A percentile compares a stretch with the other conserved stretches of the same genome.
Conservation (phyloP, 1,140 invertebrate genomes). For the Saccostrea cuccullata region DNA sequence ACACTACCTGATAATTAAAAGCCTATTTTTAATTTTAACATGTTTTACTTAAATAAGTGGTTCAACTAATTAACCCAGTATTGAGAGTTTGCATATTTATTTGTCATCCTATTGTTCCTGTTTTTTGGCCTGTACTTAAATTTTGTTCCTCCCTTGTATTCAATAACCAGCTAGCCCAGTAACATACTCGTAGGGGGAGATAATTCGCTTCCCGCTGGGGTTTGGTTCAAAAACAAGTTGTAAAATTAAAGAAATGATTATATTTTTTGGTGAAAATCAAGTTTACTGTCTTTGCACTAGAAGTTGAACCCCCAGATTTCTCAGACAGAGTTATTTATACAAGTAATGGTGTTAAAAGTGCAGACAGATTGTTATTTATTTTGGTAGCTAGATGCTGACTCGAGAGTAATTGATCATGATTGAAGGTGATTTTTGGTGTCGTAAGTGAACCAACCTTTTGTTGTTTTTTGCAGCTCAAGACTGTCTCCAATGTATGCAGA, state of each 20-base stretch:
- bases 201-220: neutral
- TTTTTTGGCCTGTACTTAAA: too few relatives aligned
- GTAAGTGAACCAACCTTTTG: conserved; percentile 1
- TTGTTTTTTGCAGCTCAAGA: conserved; percentile 80
- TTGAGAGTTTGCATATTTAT: too few relatives aligned
- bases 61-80: too few relatives aligned
- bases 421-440: neutral
- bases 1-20: too few relatives aligned
- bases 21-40: too few relatives aligned
- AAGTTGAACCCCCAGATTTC: neutral
- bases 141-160: too few relatives aligned
- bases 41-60: too few relatives aligned
- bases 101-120: too few relatives aligned
- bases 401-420: neutral
- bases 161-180: neutral
- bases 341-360: conserved; percentile 9
- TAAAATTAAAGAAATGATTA: conserved; percentile 14
- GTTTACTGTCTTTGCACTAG: neutral
- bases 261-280: neutral
- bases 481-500: conserved; percentile 83
- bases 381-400: neutral
- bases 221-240: neutral
- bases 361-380: conserved; percentile 22
- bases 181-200: neutral
- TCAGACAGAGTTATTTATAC: conserved; percentile 4